phyloP scores from a whole-genome alignment of 2,888 invertebrate genomes.

The Drosophila eohydei region DNA sequence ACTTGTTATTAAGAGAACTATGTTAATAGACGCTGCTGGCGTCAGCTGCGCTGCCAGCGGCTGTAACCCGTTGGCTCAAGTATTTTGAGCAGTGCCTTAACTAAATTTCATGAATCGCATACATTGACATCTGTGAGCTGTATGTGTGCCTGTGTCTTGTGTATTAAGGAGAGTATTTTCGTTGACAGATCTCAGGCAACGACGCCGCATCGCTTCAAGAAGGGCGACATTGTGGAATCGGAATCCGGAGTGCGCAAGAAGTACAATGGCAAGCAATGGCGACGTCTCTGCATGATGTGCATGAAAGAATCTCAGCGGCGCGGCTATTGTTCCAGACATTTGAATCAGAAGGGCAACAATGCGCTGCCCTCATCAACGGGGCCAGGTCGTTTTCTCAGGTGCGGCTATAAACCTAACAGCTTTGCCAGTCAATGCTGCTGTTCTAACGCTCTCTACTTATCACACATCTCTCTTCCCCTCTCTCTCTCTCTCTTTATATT shows the following conservation, averaged over 20 bases:
- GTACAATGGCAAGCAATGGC: constrained; percentile 99
- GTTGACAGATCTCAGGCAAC: constrained; percentile 92
- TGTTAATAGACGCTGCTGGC: constrained; percentile 10
- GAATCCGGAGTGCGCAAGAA: constrained; percentile 96
- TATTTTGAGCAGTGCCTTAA: constrained; percentile 25
- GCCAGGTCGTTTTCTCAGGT: constrained; percentile 84
- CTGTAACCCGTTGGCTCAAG: constrained; percentile 1
- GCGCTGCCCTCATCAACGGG: constrained; percentile 84
- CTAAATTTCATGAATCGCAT: constrained; percentile 45
- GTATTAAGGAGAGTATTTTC: constrained; percentile 30
- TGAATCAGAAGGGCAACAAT: constrained; percentile 94
- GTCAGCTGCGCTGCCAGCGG: constrained; percentile 13
- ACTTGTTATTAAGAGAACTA: background rate
- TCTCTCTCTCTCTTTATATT: background rate
- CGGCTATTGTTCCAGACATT: constrained; percentile 98
- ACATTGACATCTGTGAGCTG: background rate
- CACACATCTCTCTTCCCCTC: background rate
- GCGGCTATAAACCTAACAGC: constrained; percentile 33
- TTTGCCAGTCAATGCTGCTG: constrained; percentile 5
- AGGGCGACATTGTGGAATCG: constrained; percentile 93
- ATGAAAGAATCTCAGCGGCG: constrained; percentile 98
- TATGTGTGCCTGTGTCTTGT: constrained; percentile 6
- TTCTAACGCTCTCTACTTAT: constrained; percentile 13
- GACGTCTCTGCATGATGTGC: constrained; percentile 97
- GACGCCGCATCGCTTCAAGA: constrained; percentile 97